phyloP scores from a whole-genome alignment of 2,113 vertebrate genomes.

The Macquaria ambigua region DNA sequence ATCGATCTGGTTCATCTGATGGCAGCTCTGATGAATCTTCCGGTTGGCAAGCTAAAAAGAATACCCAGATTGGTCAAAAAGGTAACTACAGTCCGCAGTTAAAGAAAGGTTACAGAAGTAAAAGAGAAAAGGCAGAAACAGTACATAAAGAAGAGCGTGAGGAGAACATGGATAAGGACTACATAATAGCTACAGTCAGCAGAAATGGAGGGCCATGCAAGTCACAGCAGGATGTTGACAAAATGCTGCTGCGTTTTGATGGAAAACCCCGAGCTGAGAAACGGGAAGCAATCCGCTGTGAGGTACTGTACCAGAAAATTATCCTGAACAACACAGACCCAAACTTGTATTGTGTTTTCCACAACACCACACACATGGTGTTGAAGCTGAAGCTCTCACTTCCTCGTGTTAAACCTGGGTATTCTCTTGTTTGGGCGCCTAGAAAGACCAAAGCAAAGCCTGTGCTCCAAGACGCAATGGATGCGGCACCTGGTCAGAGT shows the following conservation, averaged over 20 bases:
- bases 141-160: not conserved
- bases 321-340: slow-evolving; percentile 73
- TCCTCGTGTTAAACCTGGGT: slow-evolving; percentile 71
- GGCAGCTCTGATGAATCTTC: slow-evolving; percentile 21
- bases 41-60: not conserved
- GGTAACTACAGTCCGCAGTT: not conserved
- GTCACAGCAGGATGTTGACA: slow-evolving; percentile 80
- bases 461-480: accelerated
- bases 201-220: slow-evolving; percentile 83
- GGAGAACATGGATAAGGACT: slow-evolving; percentile 67
- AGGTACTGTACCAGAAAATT: slow-evolving; percentile 83
- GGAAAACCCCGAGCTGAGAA: slow-evolving; percentile 66
- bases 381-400: slow-evolving; percentile 79
- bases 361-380: slow-evolving; percentile 65
- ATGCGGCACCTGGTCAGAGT: not conserved
- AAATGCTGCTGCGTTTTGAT: slow-evolving; percentile 75
- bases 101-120: not conserved
- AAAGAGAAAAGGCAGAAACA: slow-evolving; percentile 1
- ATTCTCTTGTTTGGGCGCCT: slow-evolving; percentile 68
- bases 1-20: slow-evolving; percentile 2
- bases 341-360: slow-evolving; percentile 51
- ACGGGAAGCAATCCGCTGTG: slow-evolving; percentile 76
- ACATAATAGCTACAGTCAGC: slow-evolving; percentile 67
- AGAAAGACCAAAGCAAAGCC: slow-evolving; percentile 25
- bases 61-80: not conserved